Evolutionary conservation across 2,888 invertebrate species (phyloP).

Genomic region (Terebella lapidaria): DNA sequence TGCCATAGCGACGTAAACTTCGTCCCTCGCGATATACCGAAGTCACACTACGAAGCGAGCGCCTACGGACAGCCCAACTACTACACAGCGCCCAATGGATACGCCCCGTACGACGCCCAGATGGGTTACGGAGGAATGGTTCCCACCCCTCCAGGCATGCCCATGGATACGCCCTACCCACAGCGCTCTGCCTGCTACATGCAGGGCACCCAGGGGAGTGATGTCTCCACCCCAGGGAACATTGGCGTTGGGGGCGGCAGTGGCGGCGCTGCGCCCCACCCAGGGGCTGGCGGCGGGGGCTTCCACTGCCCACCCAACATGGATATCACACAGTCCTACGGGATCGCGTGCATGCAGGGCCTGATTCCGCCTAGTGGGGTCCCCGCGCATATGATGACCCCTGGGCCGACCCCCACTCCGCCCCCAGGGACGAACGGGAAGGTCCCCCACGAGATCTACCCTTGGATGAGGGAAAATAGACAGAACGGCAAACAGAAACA

Average conservation of each 20-base stretch:
- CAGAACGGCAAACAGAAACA: conserved; percentile 33
- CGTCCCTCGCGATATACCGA: neutral
- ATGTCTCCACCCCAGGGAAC: neutral
- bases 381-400: neutral
- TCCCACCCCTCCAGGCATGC: neutral
- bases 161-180: neutral
- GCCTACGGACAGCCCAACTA: neutral
- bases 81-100: neutral
- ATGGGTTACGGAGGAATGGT: neutral
- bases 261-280: neutral
- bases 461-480: conserved; percentile 45
- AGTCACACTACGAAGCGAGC: neutral
- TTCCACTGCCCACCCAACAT: neutral
- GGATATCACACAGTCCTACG: neutral
- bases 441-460: conserved; percentile 35
- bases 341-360: neutral
- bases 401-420: neutral
- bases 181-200: neutral
- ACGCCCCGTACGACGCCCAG: neutral
- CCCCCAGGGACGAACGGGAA: neutral
- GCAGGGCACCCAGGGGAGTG: neutral
- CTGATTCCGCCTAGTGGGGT: neutral
- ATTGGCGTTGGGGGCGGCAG: no score
- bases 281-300: no score
- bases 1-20: neutral